Percentiles rank a stretch among this genome's conserved stretches.
These are phyloP conservation scores for Scolanthus callimorphus DNA, from an alignment of 92 coral and sea anemone genomes.

Conservation along the genomic window DNA sequence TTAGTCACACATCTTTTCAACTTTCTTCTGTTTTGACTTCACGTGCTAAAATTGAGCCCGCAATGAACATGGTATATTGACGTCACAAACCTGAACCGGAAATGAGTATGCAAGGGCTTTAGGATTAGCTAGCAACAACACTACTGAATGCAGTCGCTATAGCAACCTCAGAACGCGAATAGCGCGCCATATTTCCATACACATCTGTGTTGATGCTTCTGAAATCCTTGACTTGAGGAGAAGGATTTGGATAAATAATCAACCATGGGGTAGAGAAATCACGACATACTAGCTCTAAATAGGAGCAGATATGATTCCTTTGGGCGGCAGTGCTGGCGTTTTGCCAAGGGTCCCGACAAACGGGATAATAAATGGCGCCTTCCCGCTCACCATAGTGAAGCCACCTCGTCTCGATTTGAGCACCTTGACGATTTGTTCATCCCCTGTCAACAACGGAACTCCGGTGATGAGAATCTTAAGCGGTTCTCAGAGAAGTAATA, in stretches of 20 bases:
- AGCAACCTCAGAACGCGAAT: constrained; percentile 19
- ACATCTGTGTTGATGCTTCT: no score
- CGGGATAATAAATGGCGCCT: constrained; percentile 10
- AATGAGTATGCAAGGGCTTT: not conserved
- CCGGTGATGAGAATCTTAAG: constrained; percentile 47
- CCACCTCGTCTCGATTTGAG: constrained; percentile 33
- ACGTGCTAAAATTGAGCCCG: constrained; percentile 11
- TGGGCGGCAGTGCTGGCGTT: constrained; percentile 32
- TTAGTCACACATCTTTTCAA: no score
- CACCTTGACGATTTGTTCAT: not conserved
- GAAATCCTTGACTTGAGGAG: not conserved
- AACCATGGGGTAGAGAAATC: no score
- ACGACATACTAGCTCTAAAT: not conserved
- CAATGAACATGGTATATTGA: not conserved
- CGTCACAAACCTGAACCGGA: not conserved
- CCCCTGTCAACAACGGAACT: constrained; percentile 18
- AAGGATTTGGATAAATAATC: no score
- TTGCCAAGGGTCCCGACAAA: constrained; percentile 50
- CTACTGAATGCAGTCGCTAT: constrained; percentile 10
- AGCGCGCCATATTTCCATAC: constrained; percentile 12
- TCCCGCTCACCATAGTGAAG: constrained; percentile 61
- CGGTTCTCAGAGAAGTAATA: constrained; percentile 42
- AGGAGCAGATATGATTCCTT: constrained; percentile 53
- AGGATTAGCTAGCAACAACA: not conserved
- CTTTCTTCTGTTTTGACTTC: not conserved